These are phyloP conservation scores for Hemiprocne comata DNA, from an alignment of 2,113 vertebrate species.

Conservation along the genomic window DNA sequence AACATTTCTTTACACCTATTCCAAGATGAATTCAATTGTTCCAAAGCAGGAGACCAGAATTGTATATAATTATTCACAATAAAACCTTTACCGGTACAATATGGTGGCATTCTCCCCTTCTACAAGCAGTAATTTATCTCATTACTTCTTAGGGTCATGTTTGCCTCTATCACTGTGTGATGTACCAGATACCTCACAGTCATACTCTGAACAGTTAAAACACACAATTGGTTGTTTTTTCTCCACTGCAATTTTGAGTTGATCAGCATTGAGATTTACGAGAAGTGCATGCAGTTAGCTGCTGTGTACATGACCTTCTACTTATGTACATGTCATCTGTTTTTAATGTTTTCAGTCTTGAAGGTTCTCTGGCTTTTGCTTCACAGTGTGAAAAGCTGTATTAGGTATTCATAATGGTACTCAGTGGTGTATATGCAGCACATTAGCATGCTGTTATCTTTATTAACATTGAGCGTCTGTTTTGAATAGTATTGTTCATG, in stretches of 20 bases:
- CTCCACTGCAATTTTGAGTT: neutral
- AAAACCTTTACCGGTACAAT: neutral
- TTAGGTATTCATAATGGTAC: neutral
- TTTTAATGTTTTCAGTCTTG: neutral
- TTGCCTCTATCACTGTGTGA: neutral
- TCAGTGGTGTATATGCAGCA: neutral
- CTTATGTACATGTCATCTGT: neutral
- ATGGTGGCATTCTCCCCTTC: neutral
- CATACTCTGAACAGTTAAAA: neutral
- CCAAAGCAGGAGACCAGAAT: neutral
- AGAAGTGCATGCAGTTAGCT: neutral
- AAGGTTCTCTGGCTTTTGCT: neutral
- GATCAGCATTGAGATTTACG: neutral
- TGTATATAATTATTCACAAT: neutral
- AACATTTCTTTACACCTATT: conserved; percentile 8
- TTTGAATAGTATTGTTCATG: neutral
- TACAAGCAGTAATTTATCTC: neutral
- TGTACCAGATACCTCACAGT: neutral
- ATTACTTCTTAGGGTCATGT: neutral
- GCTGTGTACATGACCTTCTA: neutral
- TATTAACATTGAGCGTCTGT: neutral
- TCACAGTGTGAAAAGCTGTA: neutral
- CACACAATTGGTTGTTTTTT: neutral
- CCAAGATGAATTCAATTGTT: neutral
- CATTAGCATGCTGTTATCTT: neutral